Evolutionary conservation across 1,140 invertebrate species (phyloP).

Genomic region (Brachystomella parvula): DNA sequence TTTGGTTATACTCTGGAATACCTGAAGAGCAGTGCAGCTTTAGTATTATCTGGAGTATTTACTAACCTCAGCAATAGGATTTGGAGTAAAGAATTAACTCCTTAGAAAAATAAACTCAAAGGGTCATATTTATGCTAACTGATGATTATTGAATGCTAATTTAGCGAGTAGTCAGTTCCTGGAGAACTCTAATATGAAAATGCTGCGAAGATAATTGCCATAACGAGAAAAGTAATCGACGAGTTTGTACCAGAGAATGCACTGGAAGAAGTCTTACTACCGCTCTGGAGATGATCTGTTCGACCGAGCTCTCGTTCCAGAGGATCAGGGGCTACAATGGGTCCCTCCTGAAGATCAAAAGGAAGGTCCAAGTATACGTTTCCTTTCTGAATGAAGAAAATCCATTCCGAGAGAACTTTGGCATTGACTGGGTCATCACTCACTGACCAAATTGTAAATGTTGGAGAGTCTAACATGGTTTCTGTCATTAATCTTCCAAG

Average conservation of each 20-base stretch:
- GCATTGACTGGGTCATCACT: conserved; percentile 20
- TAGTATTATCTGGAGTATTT: too few relatives aligned
- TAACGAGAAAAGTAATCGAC: background rate
- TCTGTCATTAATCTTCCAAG: background rate
- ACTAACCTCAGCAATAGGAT: background rate
- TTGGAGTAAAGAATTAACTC: background rate
- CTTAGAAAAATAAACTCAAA: background rate
- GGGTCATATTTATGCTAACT: background rate
- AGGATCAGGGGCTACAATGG: background rate
- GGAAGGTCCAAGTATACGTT: conserved; percentile 43
- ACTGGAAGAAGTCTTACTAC: background rate
- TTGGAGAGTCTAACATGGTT: background rate
- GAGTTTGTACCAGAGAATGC: background rate
- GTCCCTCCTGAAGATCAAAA: conserved; percentile 9
- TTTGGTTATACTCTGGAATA: too few relatives aligned
- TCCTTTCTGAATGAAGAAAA: conserved; percentile 20
- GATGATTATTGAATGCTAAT: background rate
- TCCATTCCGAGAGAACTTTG: background rate
- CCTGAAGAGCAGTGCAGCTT: too few relatives aligned
- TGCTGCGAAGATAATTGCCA: background rate
- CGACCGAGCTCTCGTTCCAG: background rate
- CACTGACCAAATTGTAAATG: conserved; percentile 29
- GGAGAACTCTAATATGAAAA: background rate
- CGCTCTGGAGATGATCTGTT: background rate
- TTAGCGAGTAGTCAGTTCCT: background rate